Conservation (phyloP, 2,888 invertebrate genomes). For the Agrotis exclamationis region DNA sequence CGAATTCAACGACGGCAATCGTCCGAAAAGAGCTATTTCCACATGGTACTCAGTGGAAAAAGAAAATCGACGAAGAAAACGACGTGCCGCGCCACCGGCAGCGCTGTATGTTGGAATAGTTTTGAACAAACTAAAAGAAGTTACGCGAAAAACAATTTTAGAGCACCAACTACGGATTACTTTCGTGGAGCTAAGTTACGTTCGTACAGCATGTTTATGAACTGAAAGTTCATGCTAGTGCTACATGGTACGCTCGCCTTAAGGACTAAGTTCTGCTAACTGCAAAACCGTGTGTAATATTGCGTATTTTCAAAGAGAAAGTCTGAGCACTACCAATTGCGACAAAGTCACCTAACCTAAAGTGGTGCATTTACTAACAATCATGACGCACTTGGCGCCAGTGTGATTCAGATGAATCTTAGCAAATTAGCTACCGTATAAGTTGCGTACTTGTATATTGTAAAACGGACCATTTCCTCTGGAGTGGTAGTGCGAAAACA, state of each 20-base stretch:
- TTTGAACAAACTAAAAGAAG: conserved; percentile 66
- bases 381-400: conserved; percentile 12
- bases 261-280: conserved; percentile 42
- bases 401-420: conserved; percentile 29
- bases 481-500: conserved; percentile 66
- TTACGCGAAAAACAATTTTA: conserved; percentile 67
- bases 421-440: conserved; percentile 51
- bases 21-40: conserved; percentile 81
- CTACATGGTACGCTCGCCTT: conserved; percentile 27
- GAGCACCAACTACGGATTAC: conserved; percentile 57
- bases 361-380: conserved; percentile 28
- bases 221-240: conserved; percentile 47
- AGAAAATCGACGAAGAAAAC: conserved; percentile 75
- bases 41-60: conserved; percentile 72
- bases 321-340: conserved; percentile 16
- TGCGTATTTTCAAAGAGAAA: conserved; percentile 30
- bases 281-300: conserved; percentile 16
- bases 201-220: conserved; percentile 49
- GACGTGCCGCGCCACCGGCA: conserved; percentile 56
- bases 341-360: conserved; percentile 11
- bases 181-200: conserved; percentile 51
- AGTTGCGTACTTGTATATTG: conserved; percentile 36
- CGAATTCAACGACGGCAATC: conserved; percentile 71
- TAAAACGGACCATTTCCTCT: conserved; percentile 61
- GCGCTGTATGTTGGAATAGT: conserved; percentile 56